Evolutionary conservation across 2,888 invertebrate species (phyloP), one percentile per base, ranked within the genome.

Genomic region (Orthosia incerta): DNA sequence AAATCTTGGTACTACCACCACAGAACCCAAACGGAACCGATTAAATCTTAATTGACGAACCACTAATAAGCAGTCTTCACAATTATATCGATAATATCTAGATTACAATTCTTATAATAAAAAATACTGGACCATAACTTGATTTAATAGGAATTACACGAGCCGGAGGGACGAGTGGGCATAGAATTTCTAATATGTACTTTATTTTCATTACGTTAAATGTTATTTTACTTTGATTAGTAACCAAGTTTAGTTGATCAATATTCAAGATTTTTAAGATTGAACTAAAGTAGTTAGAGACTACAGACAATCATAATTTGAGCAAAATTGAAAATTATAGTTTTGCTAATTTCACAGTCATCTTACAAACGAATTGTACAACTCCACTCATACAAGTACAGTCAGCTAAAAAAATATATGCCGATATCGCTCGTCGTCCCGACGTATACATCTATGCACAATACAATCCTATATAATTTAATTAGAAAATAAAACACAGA

Each of bases 81-180:
- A 91, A 91, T 91, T 92, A 92, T 90, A 92, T 90, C 87, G 87
- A 92, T 91, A 89, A 89, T 88, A 88, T 89, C 91, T 94, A 94
- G 83, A 90, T 85, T 86, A 86, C 75, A 81, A 87, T 86, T 80
- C 84, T 89, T 90, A 91, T 87, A 91, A 94, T 94, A 94, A 94
- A 86, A 93, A 95, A 95, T 95, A 95, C 95, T 95, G 95, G 95
- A 95, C 95, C 95, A 93, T 94, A 94, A 93, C 91, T 93, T 94
- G 91, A 92, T 94, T 94, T 94, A 92, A 93, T 95, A 95, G 94
- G 94, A 95, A 95, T 93, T 93, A 94, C 90, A 88, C 83, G 88
- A 68, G 82, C 79, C 82, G 78, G 76, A 74, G 64, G 73, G 83
- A 83, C 84, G 83, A 87, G 85, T 80, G 82, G 82, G 76, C 86